A percentile compares a stretch with the other conserved stretches of the same genome.
These are phyloP conservation scores for Petrophora chlorosata DNA, from an alignment of 2,888 invertebrate species.

Conservation along the genomic window DNA sequence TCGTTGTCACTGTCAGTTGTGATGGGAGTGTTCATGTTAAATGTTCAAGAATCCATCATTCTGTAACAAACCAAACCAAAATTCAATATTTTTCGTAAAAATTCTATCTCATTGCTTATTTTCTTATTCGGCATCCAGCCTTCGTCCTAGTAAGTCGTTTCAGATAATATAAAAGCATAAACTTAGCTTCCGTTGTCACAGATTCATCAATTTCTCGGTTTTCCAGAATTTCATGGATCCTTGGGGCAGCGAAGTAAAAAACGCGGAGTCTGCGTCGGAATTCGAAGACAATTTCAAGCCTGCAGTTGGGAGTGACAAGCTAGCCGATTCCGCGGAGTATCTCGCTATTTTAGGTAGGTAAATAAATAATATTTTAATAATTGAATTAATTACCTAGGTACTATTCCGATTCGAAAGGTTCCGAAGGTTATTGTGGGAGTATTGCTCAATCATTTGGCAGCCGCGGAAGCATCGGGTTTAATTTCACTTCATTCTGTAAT, in stretches of 20 bases:
- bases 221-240: constrained; percentile 79
- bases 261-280: constrained; percentile 52
- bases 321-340: constrained; percentile 87
- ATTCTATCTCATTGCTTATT: constrained; percentile 1
- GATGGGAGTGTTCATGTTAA: no score
- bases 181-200: not conserved
- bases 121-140: constrained; percentile 39
- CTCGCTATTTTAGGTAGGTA: constrained; percentile 86
- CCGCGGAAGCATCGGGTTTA: not conserved
- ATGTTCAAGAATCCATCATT: constrained; percentile 4
- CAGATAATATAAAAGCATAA: not conserved
- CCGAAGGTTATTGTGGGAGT: constrained; percentile 20
- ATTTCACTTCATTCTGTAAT: constrained; percentile 10
- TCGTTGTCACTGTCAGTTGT: no score
- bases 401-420: constrained; percentile 21
- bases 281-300: constrained; percentile 85
- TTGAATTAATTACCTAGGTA: constrained; percentile 3
- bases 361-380: constrained; percentile 22
- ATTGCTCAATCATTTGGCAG: constrained; percentile 26
- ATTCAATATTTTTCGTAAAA: constrained; percentile 23
- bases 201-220: not conserved
- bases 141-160: constrained; percentile 43
- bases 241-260: constrained; percentile 69
- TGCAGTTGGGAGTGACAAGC: constrained; percentile 56
- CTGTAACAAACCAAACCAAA: no score